Base-by-base conservation (phyloP, 1,140 invertebrate genomes). In the Sycophila sp. region DNA sequence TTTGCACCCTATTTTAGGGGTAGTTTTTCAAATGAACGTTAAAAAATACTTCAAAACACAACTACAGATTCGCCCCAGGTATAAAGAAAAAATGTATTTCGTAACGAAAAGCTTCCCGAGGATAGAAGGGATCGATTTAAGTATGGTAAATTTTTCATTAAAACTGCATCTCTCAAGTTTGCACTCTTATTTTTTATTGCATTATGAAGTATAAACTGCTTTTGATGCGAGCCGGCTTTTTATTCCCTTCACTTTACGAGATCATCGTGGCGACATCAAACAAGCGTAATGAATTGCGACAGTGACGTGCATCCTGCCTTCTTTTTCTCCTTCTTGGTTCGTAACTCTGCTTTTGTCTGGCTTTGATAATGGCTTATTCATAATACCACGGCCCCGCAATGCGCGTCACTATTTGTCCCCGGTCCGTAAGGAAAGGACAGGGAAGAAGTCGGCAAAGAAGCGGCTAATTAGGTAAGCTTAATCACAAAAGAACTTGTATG, bases 401-500 rank as follows among this genome's bases (percentile, higher is more conserved):
- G n/a, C 19, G 2, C 28, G 2, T 34, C n/a, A n/a, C n/a, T 49
- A 40, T 59, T 56, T 30, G 2, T 42, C 30, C 13, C 49, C 17
- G 22, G 45, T 22, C 7, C 22, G 38, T 15, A 40, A 10, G n/a
- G 11, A 10, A 40, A n/a, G 11, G 4, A 13, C 5, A 36, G 13
- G 1, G 45, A n/a, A 4, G 1, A 47, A 36, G 19, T 0, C 22
- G 17, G n/a, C 15, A 42, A 28, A 32, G 45, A 11, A 22, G 63
- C 1, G 55, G 47, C 51, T 70, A 64, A 70, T 70, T 70, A 70
- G 40, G 19, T 26, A 28, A 38, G 47, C 38, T 64, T 64, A 45
- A 64, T 64, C 49, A 58, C 38, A 58, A 70, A 70, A 70, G 40
- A 70, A 70, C 56, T 60, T 22, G 58, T 53, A 63, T 47, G 69